Evolutionary conservation across 2,113 vertebrate genomes (phyloP), one percentile per base, ranked within the genome.

Genomic region (Chunga burmeisteri): DNA sequence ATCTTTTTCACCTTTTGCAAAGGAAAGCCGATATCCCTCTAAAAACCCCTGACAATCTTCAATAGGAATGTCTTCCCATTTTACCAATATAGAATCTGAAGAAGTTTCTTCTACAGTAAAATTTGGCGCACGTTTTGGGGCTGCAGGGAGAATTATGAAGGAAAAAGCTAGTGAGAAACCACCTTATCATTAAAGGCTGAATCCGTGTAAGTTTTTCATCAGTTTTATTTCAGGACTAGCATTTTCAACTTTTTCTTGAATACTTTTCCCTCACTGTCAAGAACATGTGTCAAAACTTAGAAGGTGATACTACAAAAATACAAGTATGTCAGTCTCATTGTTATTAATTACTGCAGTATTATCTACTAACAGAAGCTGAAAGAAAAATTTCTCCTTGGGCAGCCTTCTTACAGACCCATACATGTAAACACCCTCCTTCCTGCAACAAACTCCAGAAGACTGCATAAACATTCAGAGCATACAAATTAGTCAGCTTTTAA

Each of bases 1-100:
- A 82, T 98, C 97, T 91, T 98, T 97, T 85, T 98, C 98, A 56
- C 98, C 98, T 96, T 98, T 98, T 86, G 98, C 97, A 85, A 98
- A 98, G 70, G 97, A 98, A 97, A 98, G 97, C 16, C 98, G 91
- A 74, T 98, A 98, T 23, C 98, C 98, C 84, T 97, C 97, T 86
- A 98, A 82, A 95, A 98, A 98, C 1, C 98, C 98, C 55, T 95
- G 97, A 7, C 97, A 98, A 34, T 98, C 96, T 84, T 98, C 97
- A 83, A 98, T 63, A 81, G 98, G 97, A 90, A 98, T 98, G 20
- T 98, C 95, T 36, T 98, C 97, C 98, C 98, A 98, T 88, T 97
- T 98, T 30, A 98, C 97, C 62, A 98, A 38, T 75, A 98, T 98
- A 2, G 98, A 98, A 85, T 98, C 98, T 67, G 98, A 98, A 61